Evolutionary conservation across 2,888 invertebrate genomes (phyloP).

Genomic region (Gonocerus acuteangulatus): DNA sequence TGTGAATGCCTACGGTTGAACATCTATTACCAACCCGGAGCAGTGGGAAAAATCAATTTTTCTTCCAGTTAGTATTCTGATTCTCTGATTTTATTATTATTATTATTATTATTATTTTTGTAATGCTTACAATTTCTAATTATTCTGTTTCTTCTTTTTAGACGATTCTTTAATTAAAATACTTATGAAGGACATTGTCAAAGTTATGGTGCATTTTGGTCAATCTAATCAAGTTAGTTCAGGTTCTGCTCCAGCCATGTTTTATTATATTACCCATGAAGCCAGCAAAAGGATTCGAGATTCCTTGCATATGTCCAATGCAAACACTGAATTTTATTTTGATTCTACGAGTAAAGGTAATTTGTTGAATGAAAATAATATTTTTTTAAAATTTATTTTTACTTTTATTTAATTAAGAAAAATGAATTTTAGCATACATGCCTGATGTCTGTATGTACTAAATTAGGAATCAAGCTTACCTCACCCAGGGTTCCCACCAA

Average conservation of each 20-base stretch:
- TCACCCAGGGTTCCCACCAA: too few species aligned
- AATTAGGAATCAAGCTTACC: too few species aligned
- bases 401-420: too few species aligned
- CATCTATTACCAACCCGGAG: too few species aligned
- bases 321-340: constrained; percentile 46
- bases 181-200: constrained; percentile 60
- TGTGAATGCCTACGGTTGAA: too few species aligned
- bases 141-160: constrained; percentile 41
- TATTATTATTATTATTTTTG: too few species aligned
- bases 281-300: constrained; percentile 63
- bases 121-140: too few species aligned
- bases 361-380: constrained; percentile 22
- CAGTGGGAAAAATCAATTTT: too few species aligned
- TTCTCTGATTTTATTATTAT: too few species aligned
- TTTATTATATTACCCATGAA: constrained; percentile 64
- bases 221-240: constrained; percentile 51
- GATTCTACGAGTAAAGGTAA: constrained; percentile 49
- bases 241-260: constrained; percentile 61
- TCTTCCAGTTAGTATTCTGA: too few species aligned
- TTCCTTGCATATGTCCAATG: constrained; percentile 60
- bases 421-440: too few species aligned
- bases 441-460: too few species aligned
- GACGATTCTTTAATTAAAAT: constrained; percentile 61
- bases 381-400: background rate
- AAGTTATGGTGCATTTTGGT: constrained; percentile 69